Evolutionary conservation across 2,797 vertebrate genomes (phyloP), one percentile per base, ranked within the genome.

Genomic region (Sebastes baramenuke): DNA sequence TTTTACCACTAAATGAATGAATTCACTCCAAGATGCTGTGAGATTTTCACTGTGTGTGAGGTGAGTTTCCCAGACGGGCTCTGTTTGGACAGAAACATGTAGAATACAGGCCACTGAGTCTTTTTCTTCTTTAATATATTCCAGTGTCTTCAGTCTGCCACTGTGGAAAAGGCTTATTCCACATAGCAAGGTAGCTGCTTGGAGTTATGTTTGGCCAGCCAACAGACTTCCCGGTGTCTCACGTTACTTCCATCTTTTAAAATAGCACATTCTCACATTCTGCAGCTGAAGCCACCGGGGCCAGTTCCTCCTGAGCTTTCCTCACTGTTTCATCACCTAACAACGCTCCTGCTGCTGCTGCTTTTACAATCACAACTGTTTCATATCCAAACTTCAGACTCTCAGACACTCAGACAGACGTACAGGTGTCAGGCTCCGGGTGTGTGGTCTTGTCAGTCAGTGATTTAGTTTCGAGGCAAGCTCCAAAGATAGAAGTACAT

Each of bases 231-330:
- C 87, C 91, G 83, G 83, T 54, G 73, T 93, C 93, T 95, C 94
- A 10, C 84, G 91, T 95, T 95, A 95, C 95, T 83, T 94, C 90
- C 89, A 87, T 92, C 92, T 93, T 93, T 94, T 94, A 94, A 95
- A 95, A 95, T 95, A 95, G 95, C 68, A 83, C 88, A 86, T 91
- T 87, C 92, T 91, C 84, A 89, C 87, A 92, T 89, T 89, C 86
- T 92, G 69, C 68, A 80, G 82, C 87, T 81, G 80, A 82, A 87
- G 88, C 79, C 77, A 69, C 67, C 73, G 82, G 70, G 62, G 77
- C 80, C 64, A 32, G 25, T 30, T 10, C 62, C 36, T 14, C 12
- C 36, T 60, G 52, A 70, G 72, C 84, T 66, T 67, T 68, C 77
- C 61, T 58, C 58, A 24, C 62, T 27, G 54, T 79, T 74, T 82